phyloP scores from a whole-genome alignment of 2,113 vertebrate genomes.

The Prionailurus bengalensis region DNA sequence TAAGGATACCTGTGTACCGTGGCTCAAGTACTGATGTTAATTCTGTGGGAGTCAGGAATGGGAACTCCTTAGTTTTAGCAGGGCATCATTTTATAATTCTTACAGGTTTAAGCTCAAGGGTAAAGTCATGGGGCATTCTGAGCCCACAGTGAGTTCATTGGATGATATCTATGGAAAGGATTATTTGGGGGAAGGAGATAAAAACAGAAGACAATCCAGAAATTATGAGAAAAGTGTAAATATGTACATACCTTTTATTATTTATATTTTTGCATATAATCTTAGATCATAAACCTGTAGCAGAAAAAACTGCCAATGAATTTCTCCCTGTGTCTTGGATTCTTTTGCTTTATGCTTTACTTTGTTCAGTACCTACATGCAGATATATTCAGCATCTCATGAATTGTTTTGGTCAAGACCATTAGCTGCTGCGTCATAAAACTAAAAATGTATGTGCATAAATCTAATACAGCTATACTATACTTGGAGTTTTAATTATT shows the following conservation, averaged over 20 bases:
- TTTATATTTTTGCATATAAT: slow-evolving; percentile 23
- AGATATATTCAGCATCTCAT: background rate
- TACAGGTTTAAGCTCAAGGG: background rate
- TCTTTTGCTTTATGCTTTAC: background rate
- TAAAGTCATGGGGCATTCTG: background rate
- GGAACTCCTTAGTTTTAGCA: background rate
- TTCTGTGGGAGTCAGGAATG: background rate
- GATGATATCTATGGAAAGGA: background rate
- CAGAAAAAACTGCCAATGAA: background rate
- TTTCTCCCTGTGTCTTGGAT: background rate
- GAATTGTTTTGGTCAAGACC: background rate
- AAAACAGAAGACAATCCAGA: background rate
- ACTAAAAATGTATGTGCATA: background rate
- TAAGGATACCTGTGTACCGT: background rate
- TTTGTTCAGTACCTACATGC: background rate
- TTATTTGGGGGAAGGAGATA: background rate
- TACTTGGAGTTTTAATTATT: background rate
- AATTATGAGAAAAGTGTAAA: background rate
- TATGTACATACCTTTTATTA: background rate
- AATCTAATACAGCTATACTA: background rate
- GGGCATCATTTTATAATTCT: background rate
- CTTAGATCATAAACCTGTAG: background rate
- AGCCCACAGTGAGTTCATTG: background rate
- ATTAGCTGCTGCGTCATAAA: background rate
- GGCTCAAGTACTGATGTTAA: background rate